Base-by-base conservation (phyloP, 1,140 invertebrate species). In the Pentalonia nigronervosa region DNA sequence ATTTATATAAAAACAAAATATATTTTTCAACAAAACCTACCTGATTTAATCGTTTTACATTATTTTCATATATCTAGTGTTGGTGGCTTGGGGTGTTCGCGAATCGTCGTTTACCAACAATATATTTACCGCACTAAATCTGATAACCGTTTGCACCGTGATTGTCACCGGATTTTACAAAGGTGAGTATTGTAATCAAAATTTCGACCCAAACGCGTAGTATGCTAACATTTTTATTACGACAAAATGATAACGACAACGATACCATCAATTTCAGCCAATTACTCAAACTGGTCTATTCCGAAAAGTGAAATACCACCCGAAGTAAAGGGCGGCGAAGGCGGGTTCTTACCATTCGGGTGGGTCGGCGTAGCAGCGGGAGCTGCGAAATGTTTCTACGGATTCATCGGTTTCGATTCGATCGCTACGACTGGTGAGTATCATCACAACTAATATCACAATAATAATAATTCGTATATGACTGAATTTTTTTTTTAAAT, bases 71-170 rank as follows among this genome's bases (percentile, higher is more conserved):
- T 41, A 41, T 4, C 41, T 41, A 96, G 96, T 96, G 56, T 94
- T 99, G 34, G 95, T 99, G 11, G 96, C 97, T 3, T 95, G 97
- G 90, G 98, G 98, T 36, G 98, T 98, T 23, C 98, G 97, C 95
- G 98, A 99, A 95, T 99, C 98, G 0, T 97, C 98, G 11, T 96
- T 96, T 81, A 96, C 99, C 90, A 99, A 99, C 95, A 99, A 98
- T 94, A 96, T 99, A 30, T 99, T 99, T 95, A 99, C 98, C 0
- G 95, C 96, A 0, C 95, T 99, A 30, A 99, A 99, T 95, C 94
- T 99, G 88, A 93, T 96, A 1, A 98, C 98, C 2, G 97, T 99
- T 34, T 93, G 96, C 0, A 97, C 97, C 94, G 97, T 99, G 1
- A 96, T 99, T 1, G 96, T 99, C 1, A 97, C 97, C 94, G 98